A percentile compares a stretch with the other conserved stretches of the same genome.
These are phyloP conservation scores for Fratercula arctica DNA, from an alignment of 2,797 vertebrate genomes.

Conservation along the genomic window DNA sequence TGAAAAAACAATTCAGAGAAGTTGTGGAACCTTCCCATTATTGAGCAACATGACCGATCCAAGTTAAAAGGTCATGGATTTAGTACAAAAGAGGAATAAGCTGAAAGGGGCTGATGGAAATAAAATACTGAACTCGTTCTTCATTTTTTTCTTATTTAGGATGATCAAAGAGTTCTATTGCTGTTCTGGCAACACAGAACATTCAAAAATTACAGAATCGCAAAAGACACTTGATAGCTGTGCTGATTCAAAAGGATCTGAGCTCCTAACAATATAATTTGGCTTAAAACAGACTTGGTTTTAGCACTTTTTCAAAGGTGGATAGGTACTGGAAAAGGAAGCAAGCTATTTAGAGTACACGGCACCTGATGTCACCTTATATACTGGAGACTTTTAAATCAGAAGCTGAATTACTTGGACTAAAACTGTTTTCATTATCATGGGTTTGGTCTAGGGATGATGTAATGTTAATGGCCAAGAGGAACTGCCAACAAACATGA, in stretches of 20 bases:
- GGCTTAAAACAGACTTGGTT: neutral
- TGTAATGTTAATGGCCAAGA: constrained; percentile 49
- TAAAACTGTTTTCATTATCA: constrained; percentile 42
- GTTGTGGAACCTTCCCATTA: neutral
- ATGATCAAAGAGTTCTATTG: neutral
- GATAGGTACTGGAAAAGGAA: neutral
- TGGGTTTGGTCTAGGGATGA: constrained; percentile 48
- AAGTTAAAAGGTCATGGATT: neutral
- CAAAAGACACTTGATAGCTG: neutral
- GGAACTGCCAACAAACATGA: constrained; percentile 60
- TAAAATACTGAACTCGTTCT: neutral
- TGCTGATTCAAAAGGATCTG: neutral
- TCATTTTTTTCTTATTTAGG: neutral
- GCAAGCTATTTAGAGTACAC: neutral
- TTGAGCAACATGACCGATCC: neutral
- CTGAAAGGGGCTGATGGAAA: neutral
- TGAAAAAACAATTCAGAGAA: constrained; percentile 10
- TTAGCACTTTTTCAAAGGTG: neutral
- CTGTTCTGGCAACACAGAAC: neutral
- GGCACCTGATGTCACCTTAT: neutral
- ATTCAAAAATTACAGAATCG: neutral
- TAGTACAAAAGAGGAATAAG: constrained; percentile 18
- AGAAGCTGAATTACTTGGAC: constrained; percentile 13
- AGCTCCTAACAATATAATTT: accelerated
- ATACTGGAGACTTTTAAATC: constrained; percentile 18